Evolutionary conservation across 2,797 vertebrate species (phyloP), one percentile per base, ranked within the genome.

Genomic region (Glyptemys insculpta): DNA sequence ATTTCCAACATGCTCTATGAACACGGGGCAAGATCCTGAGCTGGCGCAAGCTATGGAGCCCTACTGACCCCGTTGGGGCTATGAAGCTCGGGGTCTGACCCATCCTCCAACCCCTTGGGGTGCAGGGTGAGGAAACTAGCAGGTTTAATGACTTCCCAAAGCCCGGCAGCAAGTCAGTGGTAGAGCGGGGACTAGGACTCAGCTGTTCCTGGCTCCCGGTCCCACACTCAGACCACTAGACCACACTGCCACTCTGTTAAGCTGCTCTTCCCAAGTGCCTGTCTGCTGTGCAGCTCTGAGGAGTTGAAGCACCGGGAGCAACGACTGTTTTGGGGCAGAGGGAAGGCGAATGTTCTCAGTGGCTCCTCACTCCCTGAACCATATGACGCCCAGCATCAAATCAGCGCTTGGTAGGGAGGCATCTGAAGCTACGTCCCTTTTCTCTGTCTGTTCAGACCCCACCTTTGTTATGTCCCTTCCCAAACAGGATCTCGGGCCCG

Each of bases 71-170:
- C 59, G 1, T 3, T 34, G 11, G 68, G 68, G 37, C 68, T 41
- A 37, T 11, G 21, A 72, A 37, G n/a, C 86, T 76, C 0, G 0
- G 37, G 86, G 84, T 47, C 37, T 52, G 84, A 78, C 86, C 92
- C 65, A 91, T 88, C 65, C 49, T 76, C 84, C 41, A 44, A 41
- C 84, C 68, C 53, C 57, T n/a, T 56, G 79, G 34, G 95, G 52
- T 93, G 56, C 68, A 89, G 84, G 50, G 29, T 82, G 65, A 84
- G 37, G 68, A 72, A 72, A 72, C 19, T 23, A 21, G 37, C 68
- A 9, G 21, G 68, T 72, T 25, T 25, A 91, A 90, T 90, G 91
- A 83, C 80, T 56, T 11, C 27, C 68, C 81, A 1, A 1, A 2
- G 94, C 79, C 62, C 86, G 29, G 34, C 82, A 88, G 34, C 80